These are phyloP conservation scores for Arge pagana DNA, from an alignment of 2,888 invertebrate genomes.

Conservation along the genomic window DNA sequence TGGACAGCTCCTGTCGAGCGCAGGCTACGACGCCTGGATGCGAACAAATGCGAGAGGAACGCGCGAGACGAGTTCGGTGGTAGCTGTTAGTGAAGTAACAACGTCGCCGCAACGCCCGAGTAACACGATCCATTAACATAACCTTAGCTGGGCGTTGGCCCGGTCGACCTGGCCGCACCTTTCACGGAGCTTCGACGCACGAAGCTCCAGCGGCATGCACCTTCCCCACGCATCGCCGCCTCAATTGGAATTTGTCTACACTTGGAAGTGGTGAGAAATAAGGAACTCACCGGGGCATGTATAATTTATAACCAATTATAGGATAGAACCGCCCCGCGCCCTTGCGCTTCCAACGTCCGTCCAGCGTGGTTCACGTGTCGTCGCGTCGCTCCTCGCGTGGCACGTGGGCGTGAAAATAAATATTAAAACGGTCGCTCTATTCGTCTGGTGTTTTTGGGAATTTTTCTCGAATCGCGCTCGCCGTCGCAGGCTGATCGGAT, in stretches of 20 bases:
- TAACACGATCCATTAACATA: conserved; percentile 47
- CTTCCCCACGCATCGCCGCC: conserved; percentile 23
- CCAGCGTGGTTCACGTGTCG: conserved; percentile 24
- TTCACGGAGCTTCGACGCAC: conserved; percentile 16
- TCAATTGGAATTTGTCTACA: conserved; percentile 42
- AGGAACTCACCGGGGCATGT: background rate
- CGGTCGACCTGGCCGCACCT: conserved; percentile 36
- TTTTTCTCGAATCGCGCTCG: background rate
- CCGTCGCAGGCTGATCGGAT: background rate
- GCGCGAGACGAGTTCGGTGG: too few species aligned
- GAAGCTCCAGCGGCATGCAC: background rate
- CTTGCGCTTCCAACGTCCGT: conserved; percentile 16
- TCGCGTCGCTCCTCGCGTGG: conserved; percentile 23
- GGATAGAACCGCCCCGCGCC: conserved; percentile 26
- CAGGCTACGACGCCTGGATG: conserved; percentile 5
- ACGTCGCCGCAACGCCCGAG: conserved; percentile 8
- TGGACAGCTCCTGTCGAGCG: too few species aligned
- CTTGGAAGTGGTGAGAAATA: conserved; percentile 36
- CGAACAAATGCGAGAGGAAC: too few species aligned
- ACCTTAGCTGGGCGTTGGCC: conserved; percentile 53
- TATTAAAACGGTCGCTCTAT: conserved; percentile 41
- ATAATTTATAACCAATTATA: conserved; percentile 41
- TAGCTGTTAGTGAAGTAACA: too few species aligned
- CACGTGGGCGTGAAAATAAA: conserved; percentile 46
- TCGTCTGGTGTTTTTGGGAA: background rate